Base-by-base conservation (phyloP, 2,797 vertebrate genomes). In the Onychomys leucogaster region DNA sequence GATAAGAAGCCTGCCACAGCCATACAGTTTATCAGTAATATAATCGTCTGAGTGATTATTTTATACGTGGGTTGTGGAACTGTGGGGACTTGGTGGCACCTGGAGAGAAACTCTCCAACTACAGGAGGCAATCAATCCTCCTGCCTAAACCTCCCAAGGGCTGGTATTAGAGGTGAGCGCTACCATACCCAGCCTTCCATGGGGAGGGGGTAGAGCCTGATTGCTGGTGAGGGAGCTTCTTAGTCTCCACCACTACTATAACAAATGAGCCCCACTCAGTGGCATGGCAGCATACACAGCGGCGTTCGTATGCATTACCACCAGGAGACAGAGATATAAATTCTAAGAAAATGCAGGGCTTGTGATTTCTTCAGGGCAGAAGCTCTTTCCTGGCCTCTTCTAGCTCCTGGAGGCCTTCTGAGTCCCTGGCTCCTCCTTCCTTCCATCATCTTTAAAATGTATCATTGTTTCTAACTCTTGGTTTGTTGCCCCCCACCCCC, bases 401-500 rank as follows among this genome's bases (percentile, higher is more conserved):
- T 11, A 37, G 23, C 23, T 17, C 27, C 83, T 29, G 1, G 52
- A 67, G 12, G n/a, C 17, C 25, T 1, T 19, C 76, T 7, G 19
- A 0, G 3, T 41, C 34, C 32, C 34, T 57, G 9, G 32, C 6
- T 55, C 7, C 0, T 0, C 14, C 41, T 65, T 1, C 8, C 27
- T 32, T 5, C 32, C 10, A 25, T 1, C 5, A 0, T 29, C 88
- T 67, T 84, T 10, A 61, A 9, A n/a, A 49, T 3, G 0, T 0
- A 32, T 25, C 78, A 3, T 65, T 19, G 4, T 41, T 32, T 12
- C 34, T 16, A 6, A 2, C 32, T 69, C 78, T 14, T 0, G 0
- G 13, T n/a, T 25, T 67, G 1, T 4, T 2, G 2, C 11, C 63
- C 3, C 2, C 49, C 61, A 12, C 1, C 1, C 0, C 7, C 21